A percentile compares a stretch with the other conserved stretches of the same genome.
Conservation (phyloP, 2,888 invertebrate genomes). For the Pedicia rivosa region DNA sequence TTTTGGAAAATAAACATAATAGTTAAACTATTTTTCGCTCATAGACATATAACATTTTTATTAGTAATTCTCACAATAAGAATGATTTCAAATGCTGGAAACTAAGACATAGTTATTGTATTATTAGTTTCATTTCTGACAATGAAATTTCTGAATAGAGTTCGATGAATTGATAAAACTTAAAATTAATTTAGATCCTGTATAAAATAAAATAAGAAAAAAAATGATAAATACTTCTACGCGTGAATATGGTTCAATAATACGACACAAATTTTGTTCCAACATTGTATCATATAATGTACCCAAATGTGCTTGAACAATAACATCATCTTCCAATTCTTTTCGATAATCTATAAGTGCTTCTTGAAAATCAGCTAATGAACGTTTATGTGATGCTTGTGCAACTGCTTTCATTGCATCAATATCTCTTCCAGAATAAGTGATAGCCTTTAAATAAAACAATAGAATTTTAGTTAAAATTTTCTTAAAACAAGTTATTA, state of each 20-base stretch:
- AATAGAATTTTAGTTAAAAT: neutral
- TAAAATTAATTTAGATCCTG: neutral
- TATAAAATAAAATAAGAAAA: constrained; percentile 6
- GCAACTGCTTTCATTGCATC: constrained; percentile 98
- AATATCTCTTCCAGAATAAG: constrained; percentile 87
- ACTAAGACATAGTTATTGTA: no score
- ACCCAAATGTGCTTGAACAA: constrained; percentile 91
- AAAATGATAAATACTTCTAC: constrained; percentile 50
- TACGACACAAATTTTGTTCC: constrained; percentile 96
- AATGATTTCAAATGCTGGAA: neutral
- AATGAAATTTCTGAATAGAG: no score
- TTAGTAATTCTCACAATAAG: no score
- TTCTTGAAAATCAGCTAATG: constrained; percentile 90
- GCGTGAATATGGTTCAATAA: constrained; percentile 96
- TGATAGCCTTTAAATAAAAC: constrained; percentile 47
- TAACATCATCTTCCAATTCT: constrained; percentile 89
- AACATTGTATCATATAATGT: constrained; percentile 96
- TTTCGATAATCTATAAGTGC: constrained; percentile 72
- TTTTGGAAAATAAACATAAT: no score
- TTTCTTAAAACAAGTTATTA: no score
- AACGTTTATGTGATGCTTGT: constrained; percentile 89
- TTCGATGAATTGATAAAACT: constrained; percentile 16
- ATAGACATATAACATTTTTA: neutral
- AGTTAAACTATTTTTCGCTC: no score
- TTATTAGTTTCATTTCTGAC: no score